These are phyloP conservation scores for Dicycla oo DNA, from an alignment of 2,888 invertebrate genomes.

Conservation along the genomic window DNA sequence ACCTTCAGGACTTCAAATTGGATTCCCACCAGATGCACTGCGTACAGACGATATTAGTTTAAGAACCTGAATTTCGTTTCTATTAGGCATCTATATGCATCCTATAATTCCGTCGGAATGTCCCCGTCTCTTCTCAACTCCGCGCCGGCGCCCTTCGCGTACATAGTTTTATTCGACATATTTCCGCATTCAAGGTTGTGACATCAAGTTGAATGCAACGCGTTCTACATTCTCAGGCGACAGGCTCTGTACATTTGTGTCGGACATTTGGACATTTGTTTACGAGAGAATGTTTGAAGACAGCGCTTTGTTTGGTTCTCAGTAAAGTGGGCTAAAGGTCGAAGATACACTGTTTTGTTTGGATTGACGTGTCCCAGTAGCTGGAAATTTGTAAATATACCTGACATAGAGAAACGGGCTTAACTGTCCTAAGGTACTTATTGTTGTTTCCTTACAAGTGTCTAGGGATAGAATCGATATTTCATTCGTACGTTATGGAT, in stretches of 20 bases:
- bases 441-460: conserved; percentile 30
- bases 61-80: background rate
- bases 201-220: conserved; percentile 62
- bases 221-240: conserved; percentile 57
- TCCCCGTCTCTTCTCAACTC: conserved; percentile 35
- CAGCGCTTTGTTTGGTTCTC: conserved; percentile 59
- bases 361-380: conserved; percentile 53
- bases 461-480: conserved; percentile 5
- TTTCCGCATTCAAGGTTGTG: conserved; percentile 64
- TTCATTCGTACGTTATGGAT: conserved; percentile 5
- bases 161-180: conserved; percentile 61
- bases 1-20: background rate
- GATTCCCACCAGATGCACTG: too few relatives aligned
- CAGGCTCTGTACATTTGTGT: conserved; percentile 55
- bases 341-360: conserved; percentile 46
- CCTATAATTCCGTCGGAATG: background rate
- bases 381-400: conserved; percentile 59
- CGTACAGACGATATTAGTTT: too few relatives aligned
- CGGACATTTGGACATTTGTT: conserved; percentile 63
- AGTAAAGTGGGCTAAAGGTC: conserved; percentile 64
- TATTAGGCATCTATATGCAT: background rate
- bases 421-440: conserved; percentile 9
- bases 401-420: conserved; percentile 37
- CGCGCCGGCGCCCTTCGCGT: conserved; percentile 45
- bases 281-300: conserved; percentile 61